Conservation (phyloP, 23 tunicate species). For the Ciona savignyi region DNA sequence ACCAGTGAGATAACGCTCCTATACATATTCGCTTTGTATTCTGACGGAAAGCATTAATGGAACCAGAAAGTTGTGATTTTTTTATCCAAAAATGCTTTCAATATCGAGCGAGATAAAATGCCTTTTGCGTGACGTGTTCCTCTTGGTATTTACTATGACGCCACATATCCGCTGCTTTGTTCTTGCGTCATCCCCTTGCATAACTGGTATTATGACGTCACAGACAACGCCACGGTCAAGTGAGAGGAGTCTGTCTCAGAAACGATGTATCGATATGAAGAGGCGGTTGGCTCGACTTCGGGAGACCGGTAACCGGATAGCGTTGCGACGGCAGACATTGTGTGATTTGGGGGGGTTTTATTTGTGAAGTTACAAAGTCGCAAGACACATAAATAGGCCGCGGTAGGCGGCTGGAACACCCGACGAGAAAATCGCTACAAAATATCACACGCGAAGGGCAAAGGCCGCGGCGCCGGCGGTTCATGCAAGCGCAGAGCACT, state of each 20-base stretch:
- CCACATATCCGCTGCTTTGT: neutral
- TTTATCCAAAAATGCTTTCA: too few species aligned
- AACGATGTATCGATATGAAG: too few species aligned
- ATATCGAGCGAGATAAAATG: too few species aligned
- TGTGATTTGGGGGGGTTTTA: neutral
- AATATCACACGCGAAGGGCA: neutral
- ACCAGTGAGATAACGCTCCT: too few species aligned
- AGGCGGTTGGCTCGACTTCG: too few species aligned
- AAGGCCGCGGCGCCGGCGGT: neutral
- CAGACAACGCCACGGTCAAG: neutral
- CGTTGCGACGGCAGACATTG: neutral
- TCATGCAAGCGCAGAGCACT: neutral
- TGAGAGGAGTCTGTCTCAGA: neutral
- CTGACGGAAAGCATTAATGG: too few species aligned
- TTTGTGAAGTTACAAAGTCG: neutral
- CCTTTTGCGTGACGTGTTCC: too few species aligned
- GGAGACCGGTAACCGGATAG: neutral
- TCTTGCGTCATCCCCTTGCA: neutral
- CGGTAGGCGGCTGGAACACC: neutral
- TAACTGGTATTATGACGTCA: neutral
- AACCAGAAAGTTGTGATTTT: too few species aligned
- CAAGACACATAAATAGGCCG: neutral
- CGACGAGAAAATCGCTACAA: neutral
- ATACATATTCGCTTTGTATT: too few species aligned
- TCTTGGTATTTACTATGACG: too few species aligned